Conservation (phyloP, 2,888 invertebrate species). For the Eupithecia vulgata region DNA sequence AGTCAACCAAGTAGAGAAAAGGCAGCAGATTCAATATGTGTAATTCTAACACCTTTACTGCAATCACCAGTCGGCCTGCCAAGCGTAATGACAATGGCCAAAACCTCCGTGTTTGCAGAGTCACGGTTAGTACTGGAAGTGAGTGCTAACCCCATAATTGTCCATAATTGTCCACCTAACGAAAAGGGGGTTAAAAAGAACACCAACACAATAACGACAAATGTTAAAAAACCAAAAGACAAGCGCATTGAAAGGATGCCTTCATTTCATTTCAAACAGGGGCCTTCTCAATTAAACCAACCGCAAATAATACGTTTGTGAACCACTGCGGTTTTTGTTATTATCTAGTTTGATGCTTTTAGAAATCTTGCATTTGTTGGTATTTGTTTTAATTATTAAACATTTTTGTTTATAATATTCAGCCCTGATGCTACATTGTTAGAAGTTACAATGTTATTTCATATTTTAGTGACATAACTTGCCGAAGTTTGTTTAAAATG, state of each 20-base stretch:
- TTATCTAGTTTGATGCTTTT: not conserved
- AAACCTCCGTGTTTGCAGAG: no score
- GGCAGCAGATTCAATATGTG: no score
- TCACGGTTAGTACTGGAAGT: no score
- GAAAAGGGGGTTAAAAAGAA: not conserved
- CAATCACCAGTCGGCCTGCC: no score
- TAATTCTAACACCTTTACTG: no score
- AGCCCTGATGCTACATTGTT: not conserved
- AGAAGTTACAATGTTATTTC: no score
- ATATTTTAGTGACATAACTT: no score
- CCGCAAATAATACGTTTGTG: slow-evolving; percentile 27
- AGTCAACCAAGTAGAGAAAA: no score
- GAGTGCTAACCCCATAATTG: no score
- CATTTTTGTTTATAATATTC: no score
- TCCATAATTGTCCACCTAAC: not conserved
- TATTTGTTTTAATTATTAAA: not conserved
- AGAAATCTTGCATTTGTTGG: not conserved
- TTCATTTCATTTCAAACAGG: slow-evolving; percentile 14
- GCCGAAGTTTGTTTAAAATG: no score
- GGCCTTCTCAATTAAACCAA: slow-evolving; percentile 17
- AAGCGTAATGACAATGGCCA: no score
- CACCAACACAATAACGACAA: not conserved
- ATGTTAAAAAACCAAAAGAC: not conserved
- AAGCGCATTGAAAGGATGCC: not conserved
- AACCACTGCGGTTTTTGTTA: slow-evolving; percentile 19